These are phyloP conservation scores for Hylomyscus alleni DNA, from an alignment of 2,797 vertebrate genomes.

Conservation along the genomic window DNA sequence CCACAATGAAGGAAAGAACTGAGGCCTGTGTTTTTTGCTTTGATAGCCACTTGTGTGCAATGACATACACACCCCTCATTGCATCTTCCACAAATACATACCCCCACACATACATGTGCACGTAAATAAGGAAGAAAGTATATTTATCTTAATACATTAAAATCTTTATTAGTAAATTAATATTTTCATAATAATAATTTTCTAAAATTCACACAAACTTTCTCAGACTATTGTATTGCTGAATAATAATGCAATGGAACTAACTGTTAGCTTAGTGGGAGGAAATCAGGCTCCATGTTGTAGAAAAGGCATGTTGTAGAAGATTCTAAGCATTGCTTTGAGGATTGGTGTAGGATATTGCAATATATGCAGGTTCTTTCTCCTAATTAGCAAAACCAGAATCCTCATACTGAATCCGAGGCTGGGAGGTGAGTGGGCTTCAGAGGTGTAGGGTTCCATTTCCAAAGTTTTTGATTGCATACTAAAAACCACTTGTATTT, in stretches of 20 bases:
- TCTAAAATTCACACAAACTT: slow-evolving; percentile 42
- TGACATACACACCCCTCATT: not conserved
- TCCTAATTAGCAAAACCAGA: not conserved
- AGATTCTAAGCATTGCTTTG: not conserved
- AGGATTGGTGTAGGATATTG: not conserved
- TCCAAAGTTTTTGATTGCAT: not conserved
- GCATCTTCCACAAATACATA: too few species aligned
- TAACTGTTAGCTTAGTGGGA: not conserved
- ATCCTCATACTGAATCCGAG: slow-evolving; percentile 16
- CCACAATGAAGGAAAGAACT: not conserved
- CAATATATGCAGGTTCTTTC: not conserved
- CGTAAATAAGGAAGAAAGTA: not conserved
- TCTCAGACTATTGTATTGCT: not conserved
- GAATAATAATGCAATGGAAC: slow-evolving; percentile 23
- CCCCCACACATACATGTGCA: not conserved
- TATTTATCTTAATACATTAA: not conserved
- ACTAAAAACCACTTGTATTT: not conserved
- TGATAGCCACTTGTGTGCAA: not conserved
- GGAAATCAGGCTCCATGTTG: not conserved
- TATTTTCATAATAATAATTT: slow-evolving; percentile 24
- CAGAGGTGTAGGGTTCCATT: not conserved
- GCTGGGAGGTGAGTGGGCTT: not conserved
- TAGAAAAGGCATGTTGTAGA: not conserved
- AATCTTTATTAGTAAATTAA: not conserved
- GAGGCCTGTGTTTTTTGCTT: not conserved